phyloP scores from a whole-genome alignment of 1,140 invertebrate genomes.

The Drosophila fuyamai region DNA sequence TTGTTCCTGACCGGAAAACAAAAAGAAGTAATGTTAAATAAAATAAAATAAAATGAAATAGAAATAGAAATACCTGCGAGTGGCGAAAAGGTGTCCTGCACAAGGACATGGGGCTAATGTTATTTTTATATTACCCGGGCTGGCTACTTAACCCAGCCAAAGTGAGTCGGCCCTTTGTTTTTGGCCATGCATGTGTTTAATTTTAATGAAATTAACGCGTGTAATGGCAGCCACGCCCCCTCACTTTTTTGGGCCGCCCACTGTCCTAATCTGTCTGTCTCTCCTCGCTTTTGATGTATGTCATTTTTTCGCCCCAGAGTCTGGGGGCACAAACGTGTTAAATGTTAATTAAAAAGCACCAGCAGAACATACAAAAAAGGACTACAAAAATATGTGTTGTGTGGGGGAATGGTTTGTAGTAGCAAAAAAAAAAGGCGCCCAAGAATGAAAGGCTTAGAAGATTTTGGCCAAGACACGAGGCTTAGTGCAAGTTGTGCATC shows the following conservation, averaged over 20 bases:
- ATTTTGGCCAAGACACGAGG: constrained; percentile 56
- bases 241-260: background rate
- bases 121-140: constrained; percentile 79
- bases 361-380: constrained; percentile 3
- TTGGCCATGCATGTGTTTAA: constrained; percentile 80
- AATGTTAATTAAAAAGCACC: constrained; percentile 80
- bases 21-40: background rate
- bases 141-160: constrained; percentile 45
- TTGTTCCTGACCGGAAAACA: constrained; percentile 48
- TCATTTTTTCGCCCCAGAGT: constrained; percentile 46
- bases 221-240: constrained; percentile 67
- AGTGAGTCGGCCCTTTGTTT: constrained; percentile 62
- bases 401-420: background rate
- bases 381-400: background rate
- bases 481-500: constrained; percentile 33
- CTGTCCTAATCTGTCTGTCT: constrained; percentile 56
- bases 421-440: background rate
- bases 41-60: constrained; percentile 1
- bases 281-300: constrained; percentile 67
- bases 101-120: constrained; percentile 73
- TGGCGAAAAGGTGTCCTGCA: constrained; percentile 68
- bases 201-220: constrained; percentile 83
- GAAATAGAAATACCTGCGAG: constrained; percentile 12
- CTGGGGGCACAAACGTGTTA: constrained; percentile 62
- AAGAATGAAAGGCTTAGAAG: constrained; percentile 40